phyloP scores from a whole-genome alignment of 2,797 vertebrate species.

The Enteromius treurensis region DNA sequence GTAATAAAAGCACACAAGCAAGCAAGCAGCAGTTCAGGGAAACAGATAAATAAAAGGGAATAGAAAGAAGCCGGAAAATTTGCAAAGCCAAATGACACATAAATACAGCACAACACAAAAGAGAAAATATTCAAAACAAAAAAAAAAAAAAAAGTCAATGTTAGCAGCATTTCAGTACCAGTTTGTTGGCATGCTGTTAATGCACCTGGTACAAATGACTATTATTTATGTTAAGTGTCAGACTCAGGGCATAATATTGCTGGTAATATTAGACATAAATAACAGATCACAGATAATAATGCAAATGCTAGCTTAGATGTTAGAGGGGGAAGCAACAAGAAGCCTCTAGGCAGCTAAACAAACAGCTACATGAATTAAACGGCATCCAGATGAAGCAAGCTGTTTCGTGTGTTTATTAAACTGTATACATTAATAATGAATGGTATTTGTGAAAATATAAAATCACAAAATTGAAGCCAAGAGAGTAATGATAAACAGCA shows the following conservation, averaged over 20 bases:
- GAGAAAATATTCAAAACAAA: constrained; percentile 70
- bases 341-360: constrained; percentile 23
- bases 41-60: constrained; percentile 12
- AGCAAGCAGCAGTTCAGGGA: background rate
- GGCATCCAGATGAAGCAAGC: constrained; percentile 24
- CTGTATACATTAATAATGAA: background rate
- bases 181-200: constrained; percentile 78
- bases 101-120: constrained; percentile 60
- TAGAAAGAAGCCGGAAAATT: background rate
- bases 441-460: background rate
- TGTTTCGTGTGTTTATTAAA: background rate
- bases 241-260: constrained; percentile 34
- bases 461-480: background rate
- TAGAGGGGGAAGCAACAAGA: constrained; percentile 27
- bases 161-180: constrained; percentile 79
- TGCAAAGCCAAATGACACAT: constrained; percentile 40
- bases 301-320: constrained; percentile 29
- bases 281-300: constrained; percentile 10
- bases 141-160: constrained; percentile 79
- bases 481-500: background rate
- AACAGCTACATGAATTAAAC: constrained; percentile 31
- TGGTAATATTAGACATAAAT: constrained; percentile 34
- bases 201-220: constrained; percentile 66
- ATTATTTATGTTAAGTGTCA: constrained; percentile 56
- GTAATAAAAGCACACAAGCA: constrained; percentile 27